Conservation (phyloP, 2,888 invertebrate species). For the Idaea dimidiata region DNA sequence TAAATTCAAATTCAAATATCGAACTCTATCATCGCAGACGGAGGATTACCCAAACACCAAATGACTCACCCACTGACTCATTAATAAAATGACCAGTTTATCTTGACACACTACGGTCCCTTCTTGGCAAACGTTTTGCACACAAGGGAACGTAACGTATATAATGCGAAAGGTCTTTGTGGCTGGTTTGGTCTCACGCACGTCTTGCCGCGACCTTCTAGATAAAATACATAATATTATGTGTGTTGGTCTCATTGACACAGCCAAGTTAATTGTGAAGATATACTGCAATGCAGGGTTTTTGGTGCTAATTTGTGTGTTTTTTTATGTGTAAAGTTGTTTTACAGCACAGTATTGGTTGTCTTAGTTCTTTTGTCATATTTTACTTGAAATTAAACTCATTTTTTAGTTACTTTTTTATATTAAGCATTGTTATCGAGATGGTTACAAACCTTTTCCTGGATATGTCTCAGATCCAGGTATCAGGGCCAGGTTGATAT, state of each 20-base stretch:
- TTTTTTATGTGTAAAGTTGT: neutral
- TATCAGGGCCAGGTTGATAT: too few species aligned
- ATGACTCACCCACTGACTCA: constrained; percentile 38
- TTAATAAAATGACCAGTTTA: constrained; percentile 34
- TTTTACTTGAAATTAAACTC: too few species aligned
- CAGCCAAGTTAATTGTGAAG: neutral
- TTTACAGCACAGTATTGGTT: neutral
- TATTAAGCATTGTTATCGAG: too few species aligned
- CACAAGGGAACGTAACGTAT: neutral
- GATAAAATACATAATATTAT: neutral
- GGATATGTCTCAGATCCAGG: too few species aligned
- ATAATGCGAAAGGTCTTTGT: neutral
- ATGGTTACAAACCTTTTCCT: too few species aligned
- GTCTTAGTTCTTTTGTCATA: neutral
- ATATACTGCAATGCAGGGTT: neutral
- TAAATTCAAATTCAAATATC: neutral
- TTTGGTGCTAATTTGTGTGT: neutral
- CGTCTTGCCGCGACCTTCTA: neutral
- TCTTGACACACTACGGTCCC: constrained; percentile 37
- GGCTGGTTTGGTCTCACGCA: neutral
- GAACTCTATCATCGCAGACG: neutral
- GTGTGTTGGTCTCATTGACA: neutral
- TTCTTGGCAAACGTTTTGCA: constrained; percentile 5
- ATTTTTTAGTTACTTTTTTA: too few species aligned
- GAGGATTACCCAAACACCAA: constrained; percentile 44